phyloP scores from a whole-genome alignment of 2,797 vertebrate genomes.

The Onychomys leucogaster region DNA sequence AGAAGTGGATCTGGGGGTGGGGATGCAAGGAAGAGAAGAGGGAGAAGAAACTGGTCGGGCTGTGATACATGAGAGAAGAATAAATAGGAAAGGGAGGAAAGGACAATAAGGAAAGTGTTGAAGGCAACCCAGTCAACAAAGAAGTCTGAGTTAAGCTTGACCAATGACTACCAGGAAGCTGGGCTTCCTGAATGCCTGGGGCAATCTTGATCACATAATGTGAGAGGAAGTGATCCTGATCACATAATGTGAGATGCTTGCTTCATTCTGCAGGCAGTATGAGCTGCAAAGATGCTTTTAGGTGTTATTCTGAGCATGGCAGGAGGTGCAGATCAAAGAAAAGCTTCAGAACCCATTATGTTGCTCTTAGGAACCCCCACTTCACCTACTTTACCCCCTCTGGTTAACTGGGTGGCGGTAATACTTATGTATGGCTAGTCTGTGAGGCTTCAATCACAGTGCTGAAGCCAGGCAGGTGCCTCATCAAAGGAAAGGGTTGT shows the following conservation, averaged over 20 bases:
- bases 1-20: background rate
- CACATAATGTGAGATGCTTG: background rate
- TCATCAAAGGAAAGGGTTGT: background rate
- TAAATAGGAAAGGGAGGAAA: background rate
- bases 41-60: background rate
- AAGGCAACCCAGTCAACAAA: background rate
- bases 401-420: background rate
- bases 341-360: constrained; percentile 25
- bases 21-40: background rate
- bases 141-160: background rate
- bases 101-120: background rate
- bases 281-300: constrained; percentile 29
- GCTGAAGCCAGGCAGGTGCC: background rate
- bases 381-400: background rate
- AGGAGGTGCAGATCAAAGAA: background rate
- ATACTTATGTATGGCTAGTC: background rate
- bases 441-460: background rate
- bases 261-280: background rate
- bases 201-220: background rate
- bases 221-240: background rate
- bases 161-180: background rate
- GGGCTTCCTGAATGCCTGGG: background rate
- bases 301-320: background rate
- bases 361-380: background rate
- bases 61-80: background rate